Conservation (phyloP, 2,888 invertebrate genomes). For the Bedellia somnulentella region DNA sequence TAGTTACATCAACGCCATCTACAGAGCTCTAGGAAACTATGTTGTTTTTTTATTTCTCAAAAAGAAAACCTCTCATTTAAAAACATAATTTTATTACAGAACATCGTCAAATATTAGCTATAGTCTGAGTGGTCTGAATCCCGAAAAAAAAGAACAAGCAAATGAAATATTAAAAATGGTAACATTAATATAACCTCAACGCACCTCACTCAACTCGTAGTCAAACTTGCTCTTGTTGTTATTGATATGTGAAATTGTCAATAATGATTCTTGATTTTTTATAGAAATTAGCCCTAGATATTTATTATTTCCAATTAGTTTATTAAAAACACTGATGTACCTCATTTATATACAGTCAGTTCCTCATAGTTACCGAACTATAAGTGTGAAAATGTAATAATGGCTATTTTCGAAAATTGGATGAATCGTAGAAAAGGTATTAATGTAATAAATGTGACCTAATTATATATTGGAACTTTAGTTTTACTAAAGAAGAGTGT, state of each 20-base stretch:
- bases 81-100: too few relatives aligned
- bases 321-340: conserved; percentile 3
- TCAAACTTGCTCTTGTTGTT: too few relatives aligned
- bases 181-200: conserved; percentile 5
- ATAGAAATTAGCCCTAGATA: conserved; percentile 4
- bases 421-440: conserved; percentile 54
- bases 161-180: too few relatives aligned
- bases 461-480: conserved; percentile 6
- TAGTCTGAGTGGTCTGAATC: too few relatives aligned
- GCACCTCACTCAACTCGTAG: too few relatives aligned
- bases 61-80: too few relatives aligned
- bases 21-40: too few relatives aligned
- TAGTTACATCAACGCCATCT: too few relatives aligned
- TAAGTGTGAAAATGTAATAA: conserved; percentile 36
- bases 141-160: too few relatives aligned
- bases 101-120: too few relatives aligned
- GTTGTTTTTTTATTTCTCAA: too few relatives aligned
- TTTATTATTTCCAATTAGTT: conserved; percentile 4
- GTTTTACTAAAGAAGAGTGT: conserved; percentile 2
- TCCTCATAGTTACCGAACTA: conserved; percentile 4
- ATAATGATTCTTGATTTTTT: conserved; percentile 9
- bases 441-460: conserved; percentile 10
- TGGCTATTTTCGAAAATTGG: conserved; percentile 52
- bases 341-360: conserved; percentile 3
- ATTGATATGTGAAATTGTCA: conserved; percentile 8